These are phyloP conservation scores for Eupithecia exiguata DNA, from an alignment of 2,888 invertebrate genomes.

Conservation along the genomic window DNA sequence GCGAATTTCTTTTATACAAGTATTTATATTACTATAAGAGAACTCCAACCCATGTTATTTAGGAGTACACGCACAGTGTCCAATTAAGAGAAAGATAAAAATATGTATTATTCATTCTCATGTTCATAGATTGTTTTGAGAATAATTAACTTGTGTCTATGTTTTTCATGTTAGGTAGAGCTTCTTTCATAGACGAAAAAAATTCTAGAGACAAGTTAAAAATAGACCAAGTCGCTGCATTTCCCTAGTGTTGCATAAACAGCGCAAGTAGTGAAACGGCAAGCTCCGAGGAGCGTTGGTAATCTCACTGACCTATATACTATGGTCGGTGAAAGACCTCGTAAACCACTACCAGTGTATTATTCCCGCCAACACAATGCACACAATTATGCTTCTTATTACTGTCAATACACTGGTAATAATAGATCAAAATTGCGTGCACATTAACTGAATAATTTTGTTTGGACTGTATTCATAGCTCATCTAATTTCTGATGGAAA, in stretches of 20 bases:
- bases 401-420: conserved; percentile 43
- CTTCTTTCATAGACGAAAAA: not conserved
- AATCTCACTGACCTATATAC: conserved; percentile 83
- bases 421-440: conserved; percentile 59
- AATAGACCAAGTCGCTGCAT: not conserved
- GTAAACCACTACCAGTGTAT: conserved; percentile 79
- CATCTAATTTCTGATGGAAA: conserved; percentile 64
- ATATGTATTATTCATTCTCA: not conserved
- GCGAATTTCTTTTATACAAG: no score
- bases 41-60: no score
- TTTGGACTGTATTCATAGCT: conserved; percentile 68
- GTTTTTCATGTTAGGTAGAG: not conserved
- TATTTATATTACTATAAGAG: no score
- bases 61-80: no score
- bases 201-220: not conserved
- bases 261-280: conserved; percentile 33
- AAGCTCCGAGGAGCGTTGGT: conserved; percentile 67
- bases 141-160: not conserved
- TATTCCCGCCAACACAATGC: conserved; percentile 75
- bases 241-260: conserved; percentile 21
- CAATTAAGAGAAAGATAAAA: not conserved
- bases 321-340: conserved; percentile 82
- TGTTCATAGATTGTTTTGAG: not conserved
- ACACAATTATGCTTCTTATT: conserved; percentile 65
- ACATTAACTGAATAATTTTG: conserved; percentile 67